Base-by-base conservation (phyloP, 2,797 vertebrate genomes). In the Ctenochaetus hawaiiensis region DNA sequence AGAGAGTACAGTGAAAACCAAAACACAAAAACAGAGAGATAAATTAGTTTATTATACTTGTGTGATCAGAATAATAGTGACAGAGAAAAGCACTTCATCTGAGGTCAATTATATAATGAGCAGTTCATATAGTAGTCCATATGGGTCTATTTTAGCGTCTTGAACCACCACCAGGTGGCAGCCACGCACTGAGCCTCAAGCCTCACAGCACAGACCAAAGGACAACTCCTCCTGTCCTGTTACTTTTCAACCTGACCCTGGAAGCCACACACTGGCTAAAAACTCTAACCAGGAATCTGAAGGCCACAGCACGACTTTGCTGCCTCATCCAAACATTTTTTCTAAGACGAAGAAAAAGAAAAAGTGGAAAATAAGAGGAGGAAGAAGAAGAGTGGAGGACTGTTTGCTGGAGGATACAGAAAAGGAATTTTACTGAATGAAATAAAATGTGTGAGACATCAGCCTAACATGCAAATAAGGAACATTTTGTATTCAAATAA, bases 101-200 rank as follows among this genome's bases (percentile, higher is more conserved):
- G 7, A 43, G 26, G 58, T 5, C n/a, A 65, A 48, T 34, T 34
- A 7, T 34, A 7, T 34, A 34, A 30, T 3, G 51, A 16, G 62
- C n/a, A 43, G 43, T 2, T 23, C 10, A 62, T 37, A 17, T 30
- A 8, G 17, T 6, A 30, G 17, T 48, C 37, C 1, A 49, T 1
- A 23, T 0, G 11, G 18, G 16, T 26, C 6, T 3, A 16, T 0
- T 34, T 26, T 0, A 1, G n/a, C 67, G 20, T 68, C 39, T 43
- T 1, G 5, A 65, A 3, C 20, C 39, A 14, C 69, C 94, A 94
- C 93, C 90, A 95, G 94, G 83, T 90, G 95, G 92, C 91, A 90
- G 87, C 89, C 77, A 78, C 11, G 67, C 23, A 82, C 70, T 23
- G 72, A 65, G 48, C 34, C 30, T 72, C 26, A 23, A 51, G 51